Evolutionary conservation across 2,113 vertebrate species (phyloP).

Genomic region (Porphyrio hochstetteri): DNA sequence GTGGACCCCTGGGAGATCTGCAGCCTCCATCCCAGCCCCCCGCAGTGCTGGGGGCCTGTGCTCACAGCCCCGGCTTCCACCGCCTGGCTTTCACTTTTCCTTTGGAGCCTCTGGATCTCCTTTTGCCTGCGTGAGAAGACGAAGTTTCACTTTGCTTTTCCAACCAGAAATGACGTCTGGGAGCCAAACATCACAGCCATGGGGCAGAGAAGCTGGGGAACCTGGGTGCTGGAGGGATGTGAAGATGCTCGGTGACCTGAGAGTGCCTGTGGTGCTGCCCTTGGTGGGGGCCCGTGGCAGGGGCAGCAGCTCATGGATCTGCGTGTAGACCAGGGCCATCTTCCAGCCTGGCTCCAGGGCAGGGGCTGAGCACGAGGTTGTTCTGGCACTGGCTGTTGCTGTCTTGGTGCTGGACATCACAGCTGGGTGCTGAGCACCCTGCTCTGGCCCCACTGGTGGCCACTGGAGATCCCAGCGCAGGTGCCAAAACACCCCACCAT

Average conservation of each 20-base stretch:
- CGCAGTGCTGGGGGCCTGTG: accelerated
- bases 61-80: accelerated
- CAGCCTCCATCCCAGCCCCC: accelerated
- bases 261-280: background rate
- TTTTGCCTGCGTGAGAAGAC: background rate
- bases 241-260: background rate
- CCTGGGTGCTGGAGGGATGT: background rate
- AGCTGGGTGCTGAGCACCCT: background rate
- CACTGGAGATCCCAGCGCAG: background rate
- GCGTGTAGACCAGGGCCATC: accelerated
- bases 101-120: background rate
- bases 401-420: background rate
- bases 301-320: background rate
- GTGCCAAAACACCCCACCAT: background rate
- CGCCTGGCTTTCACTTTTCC: background rate
- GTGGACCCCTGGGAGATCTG: background rate
- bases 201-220: background rate
- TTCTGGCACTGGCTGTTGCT: background rate
- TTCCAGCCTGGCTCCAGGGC: background rate
- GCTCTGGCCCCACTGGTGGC: background rate
- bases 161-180: background rate
- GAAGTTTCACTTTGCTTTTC: background rate
- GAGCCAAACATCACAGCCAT: background rate
- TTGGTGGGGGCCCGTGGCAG: accelerated
- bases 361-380: background rate